Conservation (phyloP, 2,888 invertebrate species). For the Machimus atricapillus region DNA sequence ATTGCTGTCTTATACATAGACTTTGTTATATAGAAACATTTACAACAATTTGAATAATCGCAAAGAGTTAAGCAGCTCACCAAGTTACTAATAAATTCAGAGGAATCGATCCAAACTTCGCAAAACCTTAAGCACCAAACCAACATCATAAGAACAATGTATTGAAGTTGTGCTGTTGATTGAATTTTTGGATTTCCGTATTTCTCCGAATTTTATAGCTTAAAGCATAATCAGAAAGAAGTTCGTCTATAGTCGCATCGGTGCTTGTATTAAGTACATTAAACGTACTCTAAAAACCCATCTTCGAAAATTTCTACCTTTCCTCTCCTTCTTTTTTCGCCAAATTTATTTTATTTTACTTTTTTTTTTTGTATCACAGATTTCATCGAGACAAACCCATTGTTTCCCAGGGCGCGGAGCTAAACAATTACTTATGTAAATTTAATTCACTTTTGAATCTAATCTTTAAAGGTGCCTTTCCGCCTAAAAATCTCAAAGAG, state of each 20-base stretch:
- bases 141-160: neutral
- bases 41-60: neutral
- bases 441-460: conserved; percentile 28
- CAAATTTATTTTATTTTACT: too few relatives aligned
- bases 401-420: conserved; percentile 8
- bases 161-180: neutral
- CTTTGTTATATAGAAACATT: neutral
- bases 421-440: conserved; percentile 35
- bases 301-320: neutral
- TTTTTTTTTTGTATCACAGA: neutral
- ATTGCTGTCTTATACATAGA: neutral
- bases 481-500: neutral
- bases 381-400: neutral
- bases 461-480: conserved; percentile 2
- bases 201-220: neutral
- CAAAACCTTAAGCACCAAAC: neutral
- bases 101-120: neutral
- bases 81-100: neutral
- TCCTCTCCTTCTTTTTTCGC: neutral
- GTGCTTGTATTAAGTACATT: neutral
- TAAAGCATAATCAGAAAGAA: neutral
- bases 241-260: neutral
- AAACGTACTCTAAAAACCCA: neutral
- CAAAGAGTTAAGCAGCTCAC: neutral
- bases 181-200: neutral